Evolutionary conservation across 2,888 invertebrate species (phyloP), one percentile per base, ranked within the genome.

Genomic region (Epinotia brunnichana): DNA sequence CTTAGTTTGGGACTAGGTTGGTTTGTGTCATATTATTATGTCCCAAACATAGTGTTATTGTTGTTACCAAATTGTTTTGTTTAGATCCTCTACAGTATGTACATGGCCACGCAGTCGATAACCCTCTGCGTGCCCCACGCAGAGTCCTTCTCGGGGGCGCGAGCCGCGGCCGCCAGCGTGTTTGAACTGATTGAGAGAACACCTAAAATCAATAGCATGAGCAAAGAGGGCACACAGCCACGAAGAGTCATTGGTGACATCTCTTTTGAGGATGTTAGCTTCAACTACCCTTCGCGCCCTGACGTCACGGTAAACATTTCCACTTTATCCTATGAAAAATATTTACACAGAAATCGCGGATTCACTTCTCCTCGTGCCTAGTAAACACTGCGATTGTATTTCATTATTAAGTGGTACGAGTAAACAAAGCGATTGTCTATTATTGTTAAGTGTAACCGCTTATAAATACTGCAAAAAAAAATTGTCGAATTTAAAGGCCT

Each of bases 271-370:
- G 94, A 96, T 77, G 94, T 97, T 1, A 91, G 94, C 78, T 98
- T 98, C 83, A 94, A 94, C 66, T 98, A 98, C 85, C 98, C 98
- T 0, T 95, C 97, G 0, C 89, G 98, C 63, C 94, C 95, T 17
- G 95, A 97, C 78, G 95, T 96, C 0, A 94, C 94, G 90, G 95
- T 95, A 83, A 69, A 76, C 10, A 0, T 69, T 39, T 15, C 41
- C 15, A 11, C 10, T 9, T 1, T 24, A 51, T 15, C 5, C 19
- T 44, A 10, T 19, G 3, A 57, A n/a, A 57, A 10, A 35, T 56
- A 19, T 56, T 21, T 24, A 2, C 19, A 11, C 9, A 21, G 11
- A 21, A 21, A 10, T 1, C 11, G 54, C 2, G 21, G 21, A 24
- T 24, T 24, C 21, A 24, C 21, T 24, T 24, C 21, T 2, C 21